A percentile compares a stretch with the other conserved stretches of the same genome.
Evolutionary conservation across 2,797 vertebrate species (phyloP).

Genomic region (Holocentrus rufus): DNA sequence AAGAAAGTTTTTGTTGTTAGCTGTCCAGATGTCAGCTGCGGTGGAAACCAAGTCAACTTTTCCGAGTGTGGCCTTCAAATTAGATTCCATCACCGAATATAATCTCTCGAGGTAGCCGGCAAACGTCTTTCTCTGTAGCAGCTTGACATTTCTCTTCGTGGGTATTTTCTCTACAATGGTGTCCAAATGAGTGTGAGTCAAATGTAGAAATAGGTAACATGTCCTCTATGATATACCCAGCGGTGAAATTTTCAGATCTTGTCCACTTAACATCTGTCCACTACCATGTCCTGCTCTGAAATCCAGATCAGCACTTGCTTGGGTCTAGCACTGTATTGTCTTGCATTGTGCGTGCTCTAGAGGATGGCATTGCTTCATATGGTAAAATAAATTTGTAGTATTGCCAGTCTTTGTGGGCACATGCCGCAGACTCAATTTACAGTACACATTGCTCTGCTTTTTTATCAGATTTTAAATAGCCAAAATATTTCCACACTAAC

Average conservation of each 20-base stretch:
- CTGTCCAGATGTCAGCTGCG: slow-evolving; percentile 6
- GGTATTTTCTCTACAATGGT: slow-evolving; percentile 33
- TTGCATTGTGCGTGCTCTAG: no score
- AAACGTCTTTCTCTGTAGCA: slow-evolving; percentile 19
- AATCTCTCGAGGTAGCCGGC: slow-evolving; percentile 2
- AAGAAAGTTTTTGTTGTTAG: slow-evolving; percentile 9
- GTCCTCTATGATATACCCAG: slow-evolving; percentile 7
- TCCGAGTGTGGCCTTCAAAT: background rate
- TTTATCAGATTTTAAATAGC: no score
- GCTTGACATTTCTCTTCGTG: slow-evolving; percentile 17
- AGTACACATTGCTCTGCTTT: no score
- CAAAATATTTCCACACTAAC: no score
- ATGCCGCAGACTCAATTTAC: no score
- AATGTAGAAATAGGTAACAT: slow-evolving; percentile 2
- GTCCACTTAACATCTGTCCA: no score
- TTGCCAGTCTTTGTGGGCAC: no score
- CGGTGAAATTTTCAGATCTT: background rate
- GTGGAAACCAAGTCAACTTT: slow-evolving; percentile 4
- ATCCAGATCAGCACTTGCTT: no score
- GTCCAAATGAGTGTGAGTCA: slow-evolving; percentile 16
- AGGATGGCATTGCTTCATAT: no score
- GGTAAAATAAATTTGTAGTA: no score
- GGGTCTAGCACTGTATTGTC: no score
- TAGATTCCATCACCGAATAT: background rate
- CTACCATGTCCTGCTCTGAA: background rate